Base-by-base conservation (phyloP, 2,113 vertebrate species). In the Rhagologus leucostigma region DNA sequence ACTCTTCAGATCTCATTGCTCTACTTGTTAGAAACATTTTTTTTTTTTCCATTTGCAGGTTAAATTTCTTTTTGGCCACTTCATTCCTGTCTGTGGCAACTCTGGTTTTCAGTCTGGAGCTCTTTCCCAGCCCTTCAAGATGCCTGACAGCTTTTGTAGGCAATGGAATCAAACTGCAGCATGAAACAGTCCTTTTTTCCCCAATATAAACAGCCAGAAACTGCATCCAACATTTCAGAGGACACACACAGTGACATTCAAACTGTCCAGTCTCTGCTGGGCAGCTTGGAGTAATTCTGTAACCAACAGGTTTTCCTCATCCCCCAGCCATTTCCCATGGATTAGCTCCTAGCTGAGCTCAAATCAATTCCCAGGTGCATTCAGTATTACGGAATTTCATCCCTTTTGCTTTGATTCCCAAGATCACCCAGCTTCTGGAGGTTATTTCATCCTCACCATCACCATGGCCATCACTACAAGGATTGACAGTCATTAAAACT, bases 161-260 rank as follows among this genome's bases (percentile, higher is more conserved):
- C 17, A 80, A 64, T 0, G 10, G 1, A 11, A 39, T 55, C 22
- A 2, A 50, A 27, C 44, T 59, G 30, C 53, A 64, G 8, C 22
- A 39, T 2, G 18, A 74, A 93, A 74, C 0, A 13, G 1, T 12
- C 29, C 16, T 52, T 71, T 77, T 20, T 0, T 1, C 6, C 37
- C 2, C n/a, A 50, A 9, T 3, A 64, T 3, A 33, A 67, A 13
- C 33, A 42, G 9, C 6, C 69, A 85, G 35, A 82, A 81, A 55
- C 12, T 3, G 5, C n/a, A 57, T 19, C 32, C 50, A 75, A 0
- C 39, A 47, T 20, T 75, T 63, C 70, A 55, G 10, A 21, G 14
- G 13, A 49, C 2, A 15, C 18, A 17, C 3, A 21, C 33, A 32
- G 21, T 2, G 55, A 56, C 32, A 41, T 49, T 13, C 69, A 69